Evolutionary conservation across 35 echinoderm and acorn worm genomes (phyloP), one percentile per base, ranked within the genome.

Genomic region (Apostichopus parvimensis): DNA sequence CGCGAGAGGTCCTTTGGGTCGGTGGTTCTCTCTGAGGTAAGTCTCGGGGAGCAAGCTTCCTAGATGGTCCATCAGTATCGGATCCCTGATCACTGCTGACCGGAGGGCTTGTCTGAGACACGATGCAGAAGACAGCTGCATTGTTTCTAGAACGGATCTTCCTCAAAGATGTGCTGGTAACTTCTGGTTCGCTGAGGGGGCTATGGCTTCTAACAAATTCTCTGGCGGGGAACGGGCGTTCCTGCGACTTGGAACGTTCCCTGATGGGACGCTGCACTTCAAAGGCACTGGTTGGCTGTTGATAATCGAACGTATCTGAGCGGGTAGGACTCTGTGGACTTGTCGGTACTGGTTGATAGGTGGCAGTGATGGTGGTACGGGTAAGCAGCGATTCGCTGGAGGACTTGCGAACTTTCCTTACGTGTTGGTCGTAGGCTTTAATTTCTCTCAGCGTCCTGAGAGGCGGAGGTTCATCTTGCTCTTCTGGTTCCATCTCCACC

Each of bases 341-440:
- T 85, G 82, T 60, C 20, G 82, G 82, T 20, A 85, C 53, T 9
- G 85, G 85, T 52, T 87, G 85, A 87, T 87, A 87, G 15, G 85
- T 87, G 59, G 85, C 85, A 8, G 85, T 87, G 17, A 87, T 59
- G 8, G 85, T 87, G 17, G 85, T 17, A 57, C 85, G 17, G 28
- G 18, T 68, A 13, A 87, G 55, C 25, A 11, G 18, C 13, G 10
- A 14, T 52, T 82, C 79, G 5, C 85, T 64, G 21, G 59, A 87
- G 57, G 85, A 87, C 18, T 87, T 87, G 8, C 73, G 15, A 15
- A 90, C 18, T 56, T 90, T 90, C 56, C 53, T 75, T 18, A 90
- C 25, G 77, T 77, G 88, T 21, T 90, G 88, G 45, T 90, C 52
- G 56, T 90, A 90, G 12, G 88, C 88, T 78, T 90, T 90, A 52